These are phyloP conservation scores for Dipodomys merriami DNA, from an alignment of 2,113 vertebrate genomes.

Conservation along the genomic window DNA sequence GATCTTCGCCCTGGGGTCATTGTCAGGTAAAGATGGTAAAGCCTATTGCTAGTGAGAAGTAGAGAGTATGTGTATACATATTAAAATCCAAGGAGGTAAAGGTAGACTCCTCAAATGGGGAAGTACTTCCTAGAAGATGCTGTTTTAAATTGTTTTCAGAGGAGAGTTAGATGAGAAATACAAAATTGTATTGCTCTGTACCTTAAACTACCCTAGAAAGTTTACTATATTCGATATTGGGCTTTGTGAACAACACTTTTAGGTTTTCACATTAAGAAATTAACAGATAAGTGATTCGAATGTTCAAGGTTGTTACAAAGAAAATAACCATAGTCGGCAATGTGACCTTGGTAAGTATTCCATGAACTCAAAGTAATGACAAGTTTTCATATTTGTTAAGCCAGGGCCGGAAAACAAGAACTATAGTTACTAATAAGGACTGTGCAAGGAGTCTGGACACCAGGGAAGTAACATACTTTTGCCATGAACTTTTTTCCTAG, in stretches of 20 bases:
- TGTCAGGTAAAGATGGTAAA: constrained; percentile 93
- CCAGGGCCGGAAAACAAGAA: constrained; percentile 69
- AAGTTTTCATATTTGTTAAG: constrained; percentile 78
- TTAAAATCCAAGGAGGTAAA: neutral
- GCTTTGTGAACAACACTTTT: constrained; percentile 50
- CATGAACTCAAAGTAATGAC: constrained; percentile 53
- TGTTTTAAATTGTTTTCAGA: neutral
- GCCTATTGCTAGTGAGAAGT: constrained; percentile 67
- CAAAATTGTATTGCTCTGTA: neutral
- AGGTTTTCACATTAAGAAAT: constrained; percentile 40
- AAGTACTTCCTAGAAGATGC: constrained; percentile 30
- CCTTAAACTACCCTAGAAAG: constrained; percentile 54
- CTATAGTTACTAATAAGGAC: constrained; percentile 78
- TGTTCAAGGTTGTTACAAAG: constrained; percentile 63
- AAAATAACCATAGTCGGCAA: constrained; percentile 66
- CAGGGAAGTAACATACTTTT: constrained; percentile 77
- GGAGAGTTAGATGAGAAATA: constrained; percentile 24
- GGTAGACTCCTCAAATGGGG: neutral
- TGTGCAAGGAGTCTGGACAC: constrained; percentile 79
- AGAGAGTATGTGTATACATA: constrained; percentile 30
- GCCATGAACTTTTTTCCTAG: constrained; percentile 80
- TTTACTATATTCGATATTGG: neutral
- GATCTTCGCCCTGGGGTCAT: constrained; percentile 98
- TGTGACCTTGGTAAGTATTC: constrained; percentile 83
- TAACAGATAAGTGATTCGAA: constrained; percentile 54